Conservation (phyloP, 2,113 vertebrate genomes). For the Muntiacus muntjak region DNA sequence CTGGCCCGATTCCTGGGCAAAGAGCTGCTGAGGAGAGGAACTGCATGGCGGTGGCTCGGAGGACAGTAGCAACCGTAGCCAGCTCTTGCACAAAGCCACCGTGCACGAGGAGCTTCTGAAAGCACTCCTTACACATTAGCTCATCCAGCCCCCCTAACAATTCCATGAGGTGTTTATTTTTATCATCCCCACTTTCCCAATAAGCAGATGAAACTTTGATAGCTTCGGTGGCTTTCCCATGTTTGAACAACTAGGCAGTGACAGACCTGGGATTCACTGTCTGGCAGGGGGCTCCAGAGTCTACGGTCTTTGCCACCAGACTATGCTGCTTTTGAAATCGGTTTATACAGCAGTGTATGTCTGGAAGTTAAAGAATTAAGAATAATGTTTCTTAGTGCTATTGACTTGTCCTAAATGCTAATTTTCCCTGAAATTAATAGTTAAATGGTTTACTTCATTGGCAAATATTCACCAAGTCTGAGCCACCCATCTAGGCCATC, state of each 20-base stretch:
- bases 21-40: too few relatives aligned
- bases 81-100: rapidly evolving
- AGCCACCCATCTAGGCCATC: neutral
- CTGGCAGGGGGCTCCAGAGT: neutral
- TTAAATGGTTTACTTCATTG: neutral
- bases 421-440: neutral
- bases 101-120: rapidly evolving
- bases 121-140: neutral
- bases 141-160: neutral
- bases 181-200: neutral
- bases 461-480: neutral
- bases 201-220: neutral
- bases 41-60: too few relatives aligned
- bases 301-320: too few relatives aligned
- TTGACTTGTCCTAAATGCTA: neutral
- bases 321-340: neutral
- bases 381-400: neutral
- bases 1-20: rapidly evolving
- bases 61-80: too few relatives aligned
- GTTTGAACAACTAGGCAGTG: neutral
- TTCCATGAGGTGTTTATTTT: neutral
- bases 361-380: neutral
- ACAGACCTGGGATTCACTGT: neutral
- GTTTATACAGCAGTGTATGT: neutral
- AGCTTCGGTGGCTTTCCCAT: rapidly evolving